phyloP scores from a whole-genome alignment of 2,888 invertebrate genomes.

The Chrysomela aeneicollis region DNA sequence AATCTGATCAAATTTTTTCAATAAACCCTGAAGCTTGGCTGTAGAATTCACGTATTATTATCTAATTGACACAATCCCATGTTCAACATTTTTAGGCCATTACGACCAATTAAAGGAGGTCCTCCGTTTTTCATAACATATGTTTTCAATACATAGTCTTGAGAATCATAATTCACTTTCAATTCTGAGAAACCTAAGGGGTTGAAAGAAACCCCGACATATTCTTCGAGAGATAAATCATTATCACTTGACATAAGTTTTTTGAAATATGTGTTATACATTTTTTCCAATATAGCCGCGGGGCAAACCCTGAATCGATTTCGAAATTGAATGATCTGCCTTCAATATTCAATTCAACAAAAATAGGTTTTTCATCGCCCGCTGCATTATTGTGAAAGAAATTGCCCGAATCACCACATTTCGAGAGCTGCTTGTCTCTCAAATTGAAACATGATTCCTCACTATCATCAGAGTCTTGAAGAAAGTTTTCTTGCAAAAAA shows the following conservation, averaged over 20 bases:
- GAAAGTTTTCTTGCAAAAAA: slow-evolving; percentile 11
- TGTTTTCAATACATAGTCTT: background rate
- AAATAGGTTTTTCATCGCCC: background rate
- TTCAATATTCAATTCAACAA: background rate
- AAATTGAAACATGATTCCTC: slow-evolving; percentile 1
- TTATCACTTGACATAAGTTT: background rate
- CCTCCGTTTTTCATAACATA: slow-evolving; percentile 16
- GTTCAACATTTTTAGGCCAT: background rate
- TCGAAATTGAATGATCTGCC: background rate
- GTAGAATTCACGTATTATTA: background rate
- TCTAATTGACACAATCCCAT: background rate
- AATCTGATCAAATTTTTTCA: background rate
- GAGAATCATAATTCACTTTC: background rate
- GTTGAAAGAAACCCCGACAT: background rate
- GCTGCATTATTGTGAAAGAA: background rate
- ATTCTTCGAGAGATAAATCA: background rate
- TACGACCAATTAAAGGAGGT: background rate
- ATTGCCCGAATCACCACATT: background rate
- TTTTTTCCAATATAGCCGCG: background rate
- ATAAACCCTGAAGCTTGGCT: background rate
- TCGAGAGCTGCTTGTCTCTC: background rate
- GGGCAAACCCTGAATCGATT: background rate
- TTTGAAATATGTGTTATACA: background rate
- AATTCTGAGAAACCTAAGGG: background rate
- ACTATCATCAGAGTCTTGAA: slow-evolving; percentile 14